Evolutionary conservation across 2,888 invertebrate genomes (phyloP), one percentile per base, ranked within the genome.

Genomic region (Marasmarcha lunaedactyla): DNA sequence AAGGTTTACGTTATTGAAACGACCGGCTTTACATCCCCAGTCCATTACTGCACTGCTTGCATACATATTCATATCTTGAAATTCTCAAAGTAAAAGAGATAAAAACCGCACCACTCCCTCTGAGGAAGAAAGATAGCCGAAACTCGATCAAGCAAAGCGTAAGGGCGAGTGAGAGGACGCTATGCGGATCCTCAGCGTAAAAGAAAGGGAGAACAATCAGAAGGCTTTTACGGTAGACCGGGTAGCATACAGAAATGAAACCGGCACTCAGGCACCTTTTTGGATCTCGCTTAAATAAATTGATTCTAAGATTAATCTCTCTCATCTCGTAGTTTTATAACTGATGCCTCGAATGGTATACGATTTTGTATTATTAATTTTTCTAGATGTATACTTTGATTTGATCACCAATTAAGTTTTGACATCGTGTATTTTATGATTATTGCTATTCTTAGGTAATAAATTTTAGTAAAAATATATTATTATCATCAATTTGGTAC

Each of bases 191-290:
- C 26, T 33, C 50, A 35, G 59, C 55, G 56, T 37, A 65, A 65
- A 55, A 46, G 65, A 71, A 65, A 68, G 54, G 54, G 67, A 63
- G 45, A 57, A 53, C 58, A 70, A 73, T 71, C 76, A 69, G 79
- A 77, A 77, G 81, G 83, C 79, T 83, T 78, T 83, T 81, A 81
- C 79, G 79, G 83, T 81, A 77, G 83, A 83, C 62, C 67, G 71
- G 74, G 68, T 77, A 74, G 65, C 76, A 63, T 61, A 64, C 70
- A 77, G 78, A 30, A 9, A 30, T 71, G 71, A 78, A 63, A 64
- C 63, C 70, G 58, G 56, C 49, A 46, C 51, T 64, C 59, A 69
- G 58, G 71, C 71, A 69, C 67, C 64, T 70, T 76, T 72, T 79
- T 76, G 66, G 71, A 77, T 71, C 74, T 71, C 71, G 76, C 71